Evolutionary conservation across 2,888 invertebrate genomes (phyloP).

Genomic region (Amphipoea oculea): DNA sequence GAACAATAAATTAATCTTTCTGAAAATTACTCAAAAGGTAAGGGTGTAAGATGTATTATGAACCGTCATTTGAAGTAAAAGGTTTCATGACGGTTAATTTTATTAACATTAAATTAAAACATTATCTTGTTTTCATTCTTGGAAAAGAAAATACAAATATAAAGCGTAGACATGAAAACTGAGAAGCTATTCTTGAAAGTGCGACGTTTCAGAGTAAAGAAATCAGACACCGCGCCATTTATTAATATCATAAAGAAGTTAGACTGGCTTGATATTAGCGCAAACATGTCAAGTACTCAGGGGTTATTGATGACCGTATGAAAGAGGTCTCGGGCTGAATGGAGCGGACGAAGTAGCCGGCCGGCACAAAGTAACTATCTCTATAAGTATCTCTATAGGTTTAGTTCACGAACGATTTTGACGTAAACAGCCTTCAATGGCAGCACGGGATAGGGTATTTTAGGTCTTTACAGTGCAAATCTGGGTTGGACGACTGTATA

Average conservation of each 20-base stretch:
- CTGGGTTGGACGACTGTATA: constrained; percentile 18
- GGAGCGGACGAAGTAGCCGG: constrained; percentile 96
- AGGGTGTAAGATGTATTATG: not conserved
- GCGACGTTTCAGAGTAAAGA: constrained; percentile 13
- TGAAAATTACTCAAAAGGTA: constrained; percentile 15
- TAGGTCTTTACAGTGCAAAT: constrained; percentile 40
- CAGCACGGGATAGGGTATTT: constrained; percentile 32
- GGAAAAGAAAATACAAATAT: constrained; percentile 21
- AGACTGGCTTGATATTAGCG: constrained; percentile 57
- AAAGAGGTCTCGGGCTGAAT: constrained; percentile 99
- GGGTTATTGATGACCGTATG: constrained; percentile 99
- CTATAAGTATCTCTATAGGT: not conserved
- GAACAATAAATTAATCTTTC: not conserved
- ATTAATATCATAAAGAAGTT: constrained; percentile 59
- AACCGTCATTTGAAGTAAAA: constrained; percentile 11
- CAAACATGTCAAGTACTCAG: constrained; percentile 82
- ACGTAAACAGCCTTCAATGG: constrained; percentile 51
- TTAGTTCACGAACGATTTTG: constrained; percentile 40
- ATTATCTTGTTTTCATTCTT: not conserved
- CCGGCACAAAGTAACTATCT: constrained; percentile 95
- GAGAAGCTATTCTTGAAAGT: constrained; percentile 14
- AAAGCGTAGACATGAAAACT: constrained; percentile 6
- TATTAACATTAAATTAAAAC: constrained; percentile 2
- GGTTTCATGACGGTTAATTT: constrained; percentile 9
- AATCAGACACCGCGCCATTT: constrained; percentile 45